Base-by-base conservation (phyloP, 2,113 vertebrate genomes). In the Oreotragus oreotragus region DNA sequence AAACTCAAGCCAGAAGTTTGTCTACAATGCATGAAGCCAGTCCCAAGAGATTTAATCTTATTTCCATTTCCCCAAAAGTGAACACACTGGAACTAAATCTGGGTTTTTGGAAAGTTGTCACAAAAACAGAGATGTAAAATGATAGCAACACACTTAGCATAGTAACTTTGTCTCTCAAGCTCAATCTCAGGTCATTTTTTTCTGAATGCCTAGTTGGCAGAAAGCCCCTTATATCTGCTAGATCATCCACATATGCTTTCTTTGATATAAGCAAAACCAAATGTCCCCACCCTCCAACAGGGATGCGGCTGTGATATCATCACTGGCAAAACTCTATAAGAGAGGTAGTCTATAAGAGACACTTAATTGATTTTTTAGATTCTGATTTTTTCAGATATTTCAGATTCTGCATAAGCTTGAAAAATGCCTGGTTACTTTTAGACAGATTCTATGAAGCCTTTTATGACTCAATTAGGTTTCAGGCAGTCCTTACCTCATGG, bases 31-130 rank as follows among this genome's bases (percentile, higher is more conserved):
- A 49, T 95, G 88, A 96, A 95, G 76, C 60, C 85, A 92, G 81
- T 23, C 57, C 90, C 57, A 76, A 91, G 94, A 96, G 83, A 96
- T 87, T 94, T 96, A 90, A 96, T 96, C 92, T 97, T 88, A 97
- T 95, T 94, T 98, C 45, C 83, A 84, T 97, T 96, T 97, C 88
- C 90, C 93, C 33, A 94, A 96, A 98, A 97, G 53, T 66, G 83
- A 98, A 89, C 33, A 84, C 30, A 39, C 47, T 97, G 89, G 58
- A 98, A 97, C 62, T n/a, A 97, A 91, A 95, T 97, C 47, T 93
- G 51, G 2, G 36, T 93, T 97, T 98, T 95, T 1, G 11, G 84
- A 86, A 97, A 96, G 45, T 93, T 7, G 12, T 39, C 7, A 87
- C 58, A 92, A 83, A 57, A 36, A 66, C 12, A 70, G 23, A 87